Percentiles rank a stretch among this genome's conserved stretches.
Conservation (phyloP, 2,113 vertebrate genomes). For the Lagopus muta region DNA sequence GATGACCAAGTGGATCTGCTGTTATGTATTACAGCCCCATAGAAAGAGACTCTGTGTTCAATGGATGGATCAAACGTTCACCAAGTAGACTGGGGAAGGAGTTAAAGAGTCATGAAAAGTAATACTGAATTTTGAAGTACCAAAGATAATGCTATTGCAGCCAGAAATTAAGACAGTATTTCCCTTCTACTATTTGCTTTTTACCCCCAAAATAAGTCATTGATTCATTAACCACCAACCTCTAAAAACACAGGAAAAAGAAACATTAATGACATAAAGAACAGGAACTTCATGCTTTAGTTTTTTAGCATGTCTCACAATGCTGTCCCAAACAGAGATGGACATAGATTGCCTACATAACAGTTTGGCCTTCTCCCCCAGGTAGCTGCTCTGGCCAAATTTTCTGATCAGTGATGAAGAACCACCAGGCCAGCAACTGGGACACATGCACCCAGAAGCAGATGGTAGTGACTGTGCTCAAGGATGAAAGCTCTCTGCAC, state of each 20-base stretch:
- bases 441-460: not conserved
- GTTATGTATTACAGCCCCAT: not conserved
- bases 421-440: slow-evolving; percentile 10
- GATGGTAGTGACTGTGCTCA: slow-evolving; percentile 25
- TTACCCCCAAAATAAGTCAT: not conserved
- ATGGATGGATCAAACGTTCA: not conserved
- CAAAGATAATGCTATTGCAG: not conserved
- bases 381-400: not conserved
- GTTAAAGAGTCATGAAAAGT: not conserved
- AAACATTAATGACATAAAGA: not conserved
- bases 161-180: not conserved
- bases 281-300: not conserved
- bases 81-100: not conserved
- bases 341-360: not conserved
- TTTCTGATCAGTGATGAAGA: slow-evolving; percentile 5
- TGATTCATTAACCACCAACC: not conserved
- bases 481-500: not conserved
- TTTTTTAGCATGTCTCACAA: not conserved
- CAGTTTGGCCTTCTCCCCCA: not conserved
- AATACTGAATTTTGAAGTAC: not conserved
- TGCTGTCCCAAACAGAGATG: not conserved
- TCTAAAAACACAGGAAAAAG: not conserved
- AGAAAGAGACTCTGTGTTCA: not conserved
- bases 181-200: not conserved
- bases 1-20: not conserved